A percentile compares a stretch with the other conserved stretches of the same genome.
These are phyloP conservation scores for Isurus oxyrinchus DNA, from an alignment of 2,113 vertebrate species.

Conservation along the genomic window DNA sequence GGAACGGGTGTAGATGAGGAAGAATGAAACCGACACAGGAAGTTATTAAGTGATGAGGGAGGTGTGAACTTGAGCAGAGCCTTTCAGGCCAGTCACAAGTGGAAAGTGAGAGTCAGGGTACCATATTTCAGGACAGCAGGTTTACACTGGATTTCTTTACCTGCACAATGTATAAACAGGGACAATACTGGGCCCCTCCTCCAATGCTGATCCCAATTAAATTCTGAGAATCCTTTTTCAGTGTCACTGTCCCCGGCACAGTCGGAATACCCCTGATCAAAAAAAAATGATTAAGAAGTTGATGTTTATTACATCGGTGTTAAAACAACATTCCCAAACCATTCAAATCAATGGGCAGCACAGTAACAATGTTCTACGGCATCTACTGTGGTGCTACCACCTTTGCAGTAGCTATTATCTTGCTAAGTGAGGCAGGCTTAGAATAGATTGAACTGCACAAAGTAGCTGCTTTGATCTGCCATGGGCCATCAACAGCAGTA, in stretches of 20 bases:
- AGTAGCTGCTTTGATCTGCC: background rate
- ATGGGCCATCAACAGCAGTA: background rate
- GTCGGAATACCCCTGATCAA: constrained; percentile 84
- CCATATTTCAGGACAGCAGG: background rate
- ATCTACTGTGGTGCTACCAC: too few relatives aligned
- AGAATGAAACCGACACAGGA: background rate
- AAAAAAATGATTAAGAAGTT: constrained; percentile 34
- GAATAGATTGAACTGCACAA: background rate
- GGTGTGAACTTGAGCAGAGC: background rate
- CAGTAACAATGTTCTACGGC: background rate
- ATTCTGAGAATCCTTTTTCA: constrained; percentile 91
- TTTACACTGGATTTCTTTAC: constrained; percentile 48
- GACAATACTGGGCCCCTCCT: constrained; percentile 92
- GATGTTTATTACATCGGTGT: rapidly evolving
- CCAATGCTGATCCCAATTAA: constrained; percentile 97
- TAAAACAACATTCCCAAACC: rapidly evolving
- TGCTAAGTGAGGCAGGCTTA: background rate
- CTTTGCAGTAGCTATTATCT: background rate
- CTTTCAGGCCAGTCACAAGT: background rate
- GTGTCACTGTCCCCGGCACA: constrained; percentile 82
- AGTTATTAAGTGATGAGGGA: background rate
- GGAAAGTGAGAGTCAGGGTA: too few relatives aligned
- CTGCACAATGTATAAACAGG: constrained; percentile 98
- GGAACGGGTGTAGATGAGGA: background rate
- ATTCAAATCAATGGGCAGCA: background rate